Evolutionary conservation across 2,888 invertebrate genomes (phyloP), one percentile per base, ranked within the genome.

Genomic region (Habrosyne pyritoides): DNA sequence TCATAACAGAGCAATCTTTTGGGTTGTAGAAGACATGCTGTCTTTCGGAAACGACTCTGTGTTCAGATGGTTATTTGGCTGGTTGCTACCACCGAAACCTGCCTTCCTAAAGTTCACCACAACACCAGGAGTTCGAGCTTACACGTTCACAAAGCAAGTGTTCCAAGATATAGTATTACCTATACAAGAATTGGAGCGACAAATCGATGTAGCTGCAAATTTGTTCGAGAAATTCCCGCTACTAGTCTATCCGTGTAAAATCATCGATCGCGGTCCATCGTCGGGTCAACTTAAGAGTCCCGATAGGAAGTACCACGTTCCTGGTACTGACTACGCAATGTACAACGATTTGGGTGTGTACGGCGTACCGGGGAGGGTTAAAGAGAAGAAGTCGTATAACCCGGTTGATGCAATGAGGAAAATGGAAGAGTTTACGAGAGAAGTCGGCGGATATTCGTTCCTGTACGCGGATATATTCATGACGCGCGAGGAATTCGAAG

Each of bases 41-140:
- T 94, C 95, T 0, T 95, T 95, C 65, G 95, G 95, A n/a, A 95
- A 95, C 67, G 81, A 95, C 69, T 92, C 93, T 0, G 12, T 95
- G 5, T 95, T 95, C 73, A 87, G 95, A 57, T 74, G 89, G 3
- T 66, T 95, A 0, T 94, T 95, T 67, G 95, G 95, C 0, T 95
- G 95, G 95, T 78, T 95, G 0, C 74, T 95, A 26, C 95, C 95
- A 0, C 95, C 95, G 0, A 95, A 95, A 73, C 95, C 95, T 2
- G 95, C 95, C 0, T 95, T 95, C 74, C 77, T 95, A n/a, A 95
- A 95, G 73, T 95, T 94, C 82, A 95, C 95, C 0, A 96, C 95
- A 0, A 96, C 95, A 0, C 94, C 95, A 0, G 94, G 94, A 10
- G 90, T 96, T 0, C 79, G 95, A 58, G 94, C 94, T 0, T 95